Evolutionary conservation across 2,888 invertebrate species (phyloP).

Genomic region (Selenia dentaria): DNA sequence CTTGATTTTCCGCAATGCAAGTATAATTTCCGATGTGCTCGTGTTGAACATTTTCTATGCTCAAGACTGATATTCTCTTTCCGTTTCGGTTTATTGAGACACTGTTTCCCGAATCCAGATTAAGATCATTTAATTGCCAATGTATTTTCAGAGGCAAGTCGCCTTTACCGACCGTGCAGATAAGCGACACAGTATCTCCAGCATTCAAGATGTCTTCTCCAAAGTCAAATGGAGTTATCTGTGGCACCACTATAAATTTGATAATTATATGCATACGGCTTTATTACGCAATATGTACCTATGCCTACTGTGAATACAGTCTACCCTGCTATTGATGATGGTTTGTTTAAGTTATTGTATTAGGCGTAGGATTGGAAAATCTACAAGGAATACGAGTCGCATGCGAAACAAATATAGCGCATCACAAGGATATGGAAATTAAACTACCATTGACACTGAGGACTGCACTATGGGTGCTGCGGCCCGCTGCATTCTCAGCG

Average conservation of each 20-base stretch:
- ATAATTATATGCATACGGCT: neutral
- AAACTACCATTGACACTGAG: conserved; percentile 79
- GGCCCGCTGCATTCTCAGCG: conserved; percentile 87
- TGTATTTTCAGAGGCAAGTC: conserved; percentile 88
- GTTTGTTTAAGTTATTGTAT: no score
- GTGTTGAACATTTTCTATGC: conserved; percentile 85
- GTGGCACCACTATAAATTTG: conserved; percentile 87
- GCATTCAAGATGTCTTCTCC: conserved; percentile 90
- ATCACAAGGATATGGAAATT: neutral
- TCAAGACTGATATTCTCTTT: conserved; percentile 88
- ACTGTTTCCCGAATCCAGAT: conserved; percentile 80
- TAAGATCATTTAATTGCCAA: conserved; percentile 87
- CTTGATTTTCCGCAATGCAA: conserved; percentile 87
- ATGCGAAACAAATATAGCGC: conserved; percentile 8
- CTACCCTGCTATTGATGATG: no score
- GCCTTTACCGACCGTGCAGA: conserved; percentile 89
- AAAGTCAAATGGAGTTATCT: conserved; percentile 91
- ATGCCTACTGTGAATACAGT: no score
- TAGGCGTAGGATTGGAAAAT: neutral
- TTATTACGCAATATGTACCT: no score
- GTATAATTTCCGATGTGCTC: conserved; percentile 87
- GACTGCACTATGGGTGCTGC: conserved; percentile 84
- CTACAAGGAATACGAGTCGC: conserved; percentile 4
- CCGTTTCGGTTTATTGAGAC: conserved; percentile 85
- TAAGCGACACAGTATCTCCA: conserved; percentile 88